A percentile compares a stretch with the other conserved stretches of the same genome.
Evolutionary conservation across 2,888 invertebrate species (phyloP).

Genomic region (Synanthedon tipuliformis): DNA sequence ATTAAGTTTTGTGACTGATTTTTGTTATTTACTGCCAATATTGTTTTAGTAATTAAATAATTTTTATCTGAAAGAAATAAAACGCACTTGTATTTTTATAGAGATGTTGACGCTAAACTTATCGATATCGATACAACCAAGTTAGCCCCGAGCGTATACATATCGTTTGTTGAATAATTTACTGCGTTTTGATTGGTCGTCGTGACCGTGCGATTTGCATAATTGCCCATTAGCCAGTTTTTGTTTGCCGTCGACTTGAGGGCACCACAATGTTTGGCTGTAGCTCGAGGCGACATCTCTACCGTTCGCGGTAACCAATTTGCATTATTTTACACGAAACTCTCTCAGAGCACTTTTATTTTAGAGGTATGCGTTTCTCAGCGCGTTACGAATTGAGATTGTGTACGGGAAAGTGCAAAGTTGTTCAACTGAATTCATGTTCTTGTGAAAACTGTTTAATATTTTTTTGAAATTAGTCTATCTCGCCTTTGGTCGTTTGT

Average conservation of each 20-base stretch:
- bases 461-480: too few relatives aligned
- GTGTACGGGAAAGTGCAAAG: background rate
- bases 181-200: constrained; percentile 60
- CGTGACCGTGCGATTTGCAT: constrained; percentile 47
- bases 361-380: background rate
- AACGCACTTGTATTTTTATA: too few relatives aligned
- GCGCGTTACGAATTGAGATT: background rate
- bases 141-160: constrained; percentile 28
- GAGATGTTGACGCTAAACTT: background rate
- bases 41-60: too few relatives aligned
- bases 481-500: too few relatives aligned
- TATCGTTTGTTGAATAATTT: constrained; percentile 46
- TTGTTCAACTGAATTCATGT: too few relatives aligned
- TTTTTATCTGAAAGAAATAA: too few relatives aligned
- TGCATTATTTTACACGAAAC: constrained; percentile 33
- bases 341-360: background rate
- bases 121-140: constrained; percentile 15
- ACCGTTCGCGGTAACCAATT: constrained; percentile 23
- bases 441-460: too few relatives aligned
- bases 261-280: constrained; percentile 26
- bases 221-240: constrained; percentile 60
- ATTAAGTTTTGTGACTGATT: too few relatives aligned
- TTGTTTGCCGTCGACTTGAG: constrained; percentile 46
- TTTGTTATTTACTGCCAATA: too few relatives aligned
- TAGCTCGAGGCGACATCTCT: constrained; percentile 22